Evolutionary conservation across 2,113 vertebrate genomes (phyloP).

Genomic region (Indri indri): DNA sequence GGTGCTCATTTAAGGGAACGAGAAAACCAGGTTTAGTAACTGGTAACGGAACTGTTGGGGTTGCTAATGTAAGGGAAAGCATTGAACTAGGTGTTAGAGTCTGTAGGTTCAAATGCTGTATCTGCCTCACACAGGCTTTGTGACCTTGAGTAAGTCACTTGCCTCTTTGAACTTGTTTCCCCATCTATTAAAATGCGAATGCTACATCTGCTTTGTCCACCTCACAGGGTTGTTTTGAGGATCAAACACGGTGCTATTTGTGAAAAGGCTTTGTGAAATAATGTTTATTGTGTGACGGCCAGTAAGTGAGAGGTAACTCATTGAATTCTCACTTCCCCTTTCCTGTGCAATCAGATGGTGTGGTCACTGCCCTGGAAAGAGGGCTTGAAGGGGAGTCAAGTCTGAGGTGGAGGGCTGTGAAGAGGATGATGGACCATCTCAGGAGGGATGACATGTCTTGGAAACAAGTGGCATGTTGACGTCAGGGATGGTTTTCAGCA

Average conservation of each 20-base stretch:
- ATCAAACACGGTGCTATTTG: neutral
- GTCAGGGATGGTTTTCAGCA: neutral
- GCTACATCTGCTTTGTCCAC: neutral
- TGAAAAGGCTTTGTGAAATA: neutral
- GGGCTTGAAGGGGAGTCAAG: neutral
- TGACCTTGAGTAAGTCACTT: constrained; percentile 42
- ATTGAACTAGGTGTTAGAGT: neutral
- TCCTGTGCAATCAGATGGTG: neutral
- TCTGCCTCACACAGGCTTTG: neutral
- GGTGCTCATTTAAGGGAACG: neutral
- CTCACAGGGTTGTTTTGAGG: neutral
- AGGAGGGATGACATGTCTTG: neutral
- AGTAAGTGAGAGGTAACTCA: neutral
- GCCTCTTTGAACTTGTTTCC: constrained; percentile 4
- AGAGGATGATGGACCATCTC: neutral
- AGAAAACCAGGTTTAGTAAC: neutral
- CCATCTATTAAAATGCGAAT: neutral
- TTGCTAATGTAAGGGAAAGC: neutral
- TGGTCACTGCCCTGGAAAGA: neutral
- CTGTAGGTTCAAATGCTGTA: neutral
- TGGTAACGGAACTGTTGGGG: neutral
- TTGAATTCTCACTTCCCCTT: neutral
- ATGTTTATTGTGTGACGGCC: neutral
- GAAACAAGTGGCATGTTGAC: neutral
- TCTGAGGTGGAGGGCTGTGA: neutral